phyloP scores from a whole-genome alignment of 2,797 vertebrate genomes.

The Chaenodraco wilsoni region DNA sequence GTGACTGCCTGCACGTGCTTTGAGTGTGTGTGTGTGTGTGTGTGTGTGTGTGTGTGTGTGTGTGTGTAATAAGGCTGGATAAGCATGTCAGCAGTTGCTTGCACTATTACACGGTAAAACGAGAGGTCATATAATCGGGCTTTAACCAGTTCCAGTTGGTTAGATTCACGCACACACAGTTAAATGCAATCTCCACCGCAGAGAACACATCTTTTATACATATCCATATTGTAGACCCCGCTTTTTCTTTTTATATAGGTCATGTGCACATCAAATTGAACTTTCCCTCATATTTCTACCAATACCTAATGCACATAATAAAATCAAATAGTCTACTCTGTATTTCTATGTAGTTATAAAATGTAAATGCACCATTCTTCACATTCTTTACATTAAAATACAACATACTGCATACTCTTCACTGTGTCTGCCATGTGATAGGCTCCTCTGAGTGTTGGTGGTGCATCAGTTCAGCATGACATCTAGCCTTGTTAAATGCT shows the following conservation, averaged over 20 bases:
- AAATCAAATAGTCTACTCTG: constrained; percentile 1
- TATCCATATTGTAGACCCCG: not conserved
- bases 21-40: too few relatives aligned
- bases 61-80: constrained; percentile 46
- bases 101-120: constrained; percentile 36
- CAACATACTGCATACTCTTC: not conserved
- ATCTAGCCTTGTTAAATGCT: constrained; percentile 55
- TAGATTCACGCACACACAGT: not conserved
- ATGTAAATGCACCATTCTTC: constrained; percentile 13
- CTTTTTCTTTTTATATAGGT: not conserved
- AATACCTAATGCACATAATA: not conserved
- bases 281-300: constrained; percentile 10
- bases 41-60: constrained; percentile 29
- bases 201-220: constrained; percentile 16
- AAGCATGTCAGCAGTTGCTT: constrained; percentile 50
- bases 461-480: constrained; percentile 22
- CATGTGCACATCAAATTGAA: constrained; percentile 4
- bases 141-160: constrained; percentile 41
- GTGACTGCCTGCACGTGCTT: constrained; percentile 50
- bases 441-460: constrained; percentile 2
- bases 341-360: constrained; percentile 17
- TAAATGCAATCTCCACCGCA: not conserved
- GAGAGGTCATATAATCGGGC: constrained; percentile 40
- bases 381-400: constrained; percentile 20
- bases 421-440: not conserved